These are phyloP conservation scores for Melanerpes aurifrons DNA, from an alignment of 2,113 vertebrate species.

Conservation along the genomic window DNA sequence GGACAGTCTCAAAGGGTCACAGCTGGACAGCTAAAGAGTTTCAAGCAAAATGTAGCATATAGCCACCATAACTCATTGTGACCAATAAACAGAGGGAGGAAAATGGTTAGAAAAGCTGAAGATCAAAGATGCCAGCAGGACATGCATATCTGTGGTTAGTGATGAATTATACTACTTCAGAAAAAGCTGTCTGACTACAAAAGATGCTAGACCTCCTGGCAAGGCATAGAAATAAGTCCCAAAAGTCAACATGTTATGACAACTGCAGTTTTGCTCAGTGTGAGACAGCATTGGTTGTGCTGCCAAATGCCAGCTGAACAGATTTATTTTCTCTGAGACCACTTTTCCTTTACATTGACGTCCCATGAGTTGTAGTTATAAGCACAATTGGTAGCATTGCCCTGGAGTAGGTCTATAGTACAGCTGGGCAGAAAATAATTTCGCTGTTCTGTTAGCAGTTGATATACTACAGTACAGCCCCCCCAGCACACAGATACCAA, in stretches of 20 bases:
- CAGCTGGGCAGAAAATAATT: neutral
- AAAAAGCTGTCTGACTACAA: conserved; percentile 21
- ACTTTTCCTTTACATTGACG: neutral
- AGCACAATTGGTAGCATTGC: neutral
- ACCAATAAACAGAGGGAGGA: conserved; percentile 42
- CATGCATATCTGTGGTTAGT: conserved; percentile 1
- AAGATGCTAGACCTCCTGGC: conserved; percentile 38
- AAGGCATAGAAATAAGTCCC: neutral
- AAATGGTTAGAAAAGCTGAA: conserved; percentile 41
- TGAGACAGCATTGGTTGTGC: neutral
- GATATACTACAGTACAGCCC: neutral
- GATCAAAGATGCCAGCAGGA: conserved; percentile 59
- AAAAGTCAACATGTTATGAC: neutral
- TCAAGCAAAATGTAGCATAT: conserved; percentile 23
- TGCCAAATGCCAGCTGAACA: conserved; percentile 7
- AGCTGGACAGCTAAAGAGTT: conserved; percentile 37
- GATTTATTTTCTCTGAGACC: conserved; percentile 15
- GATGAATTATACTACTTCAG: conserved; percentile 44
- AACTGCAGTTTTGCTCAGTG: neutral
- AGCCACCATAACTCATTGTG: conserved; percentile 59
- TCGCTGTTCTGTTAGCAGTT: neutral
- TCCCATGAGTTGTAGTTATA: neutral
- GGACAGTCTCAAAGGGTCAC: no score
- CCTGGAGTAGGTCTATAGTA: neutral
- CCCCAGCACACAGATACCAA: neutral